phyloP scores from a whole-genome alignment of 2,113 vertebrate species.

The Crotalus viridis region DNA sequence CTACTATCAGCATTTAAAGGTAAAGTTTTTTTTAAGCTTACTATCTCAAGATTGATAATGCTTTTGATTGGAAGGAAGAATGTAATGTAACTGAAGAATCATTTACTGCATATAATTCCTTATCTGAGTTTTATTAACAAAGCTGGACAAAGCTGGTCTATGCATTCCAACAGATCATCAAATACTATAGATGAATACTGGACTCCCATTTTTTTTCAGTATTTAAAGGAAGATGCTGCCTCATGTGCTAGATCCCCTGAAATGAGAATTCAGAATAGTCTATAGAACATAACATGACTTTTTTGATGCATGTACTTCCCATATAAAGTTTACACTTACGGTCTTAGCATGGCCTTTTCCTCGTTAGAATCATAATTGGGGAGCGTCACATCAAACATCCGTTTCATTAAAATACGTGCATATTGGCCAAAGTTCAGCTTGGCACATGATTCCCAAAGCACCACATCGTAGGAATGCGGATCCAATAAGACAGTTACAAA shows the following conservation, averaged over 20 bases:
- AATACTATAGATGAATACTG: neutral
- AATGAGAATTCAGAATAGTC: neutral
- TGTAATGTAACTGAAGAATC: neutral
- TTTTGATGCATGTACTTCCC: neutral
- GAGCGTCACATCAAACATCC: conserved; percentile 82
- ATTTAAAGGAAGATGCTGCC: neutral
- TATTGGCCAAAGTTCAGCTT: conserved; percentile 80
- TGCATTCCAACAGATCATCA: neutral
- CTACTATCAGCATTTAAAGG: neutral
- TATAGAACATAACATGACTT: neutral
- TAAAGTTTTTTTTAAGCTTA: neutral
- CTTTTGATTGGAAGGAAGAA: neutral
- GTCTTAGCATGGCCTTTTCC: conserved; percentile 75
- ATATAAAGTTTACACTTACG: conserved; percentile 67
- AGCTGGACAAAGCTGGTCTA: neutral
- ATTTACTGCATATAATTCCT: neutral
- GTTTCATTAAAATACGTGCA: conserved; percentile 80
- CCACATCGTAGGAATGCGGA: conserved; percentile 77
- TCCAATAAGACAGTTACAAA: conserved; percentile 84
- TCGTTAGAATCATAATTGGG: conserved; percentile 64
- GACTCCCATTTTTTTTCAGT: too few species aligned
- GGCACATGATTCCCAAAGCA: conserved; percentile 69
- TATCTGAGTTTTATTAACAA: neutral
- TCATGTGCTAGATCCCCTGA: neutral
- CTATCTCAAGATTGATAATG: neutral